Evolutionary conservation across 2,113 vertebrate species (phyloP), one percentile per base, ranked within the genome.

Genomic region (Scophthalmus maximus): DNA sequence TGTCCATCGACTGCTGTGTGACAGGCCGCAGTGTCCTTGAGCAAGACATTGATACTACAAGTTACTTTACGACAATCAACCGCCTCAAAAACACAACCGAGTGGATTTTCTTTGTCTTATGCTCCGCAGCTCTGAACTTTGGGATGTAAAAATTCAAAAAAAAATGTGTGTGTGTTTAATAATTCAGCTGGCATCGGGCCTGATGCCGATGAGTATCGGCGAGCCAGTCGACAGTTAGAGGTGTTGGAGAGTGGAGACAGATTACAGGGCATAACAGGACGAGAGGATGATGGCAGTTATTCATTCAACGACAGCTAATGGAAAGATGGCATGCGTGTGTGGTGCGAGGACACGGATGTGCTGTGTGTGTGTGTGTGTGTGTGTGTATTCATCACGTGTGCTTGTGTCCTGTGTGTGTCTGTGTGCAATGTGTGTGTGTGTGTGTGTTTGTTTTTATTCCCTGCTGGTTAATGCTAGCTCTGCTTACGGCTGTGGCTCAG

Each of bases 281-380:
- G 80, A 85, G 82, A 83, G 79, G 76, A 88, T 81, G 73, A 84
- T 81, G 72, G 59, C 27, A 12, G 46, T 78, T 83, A 82, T 87
- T 85, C 75, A 86, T 83, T 82, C 70, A 76, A 87, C 80, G 71
- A 72, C 64, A 17, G 75, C 72, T 81, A 89, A 85, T 82, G 73
- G 82, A 82, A 77, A 71, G 56, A 76, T 73, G 46, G 53, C 25
- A 40, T 68, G 50, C 53, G 58, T 80, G 65, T 47, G 18, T 68
- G 71, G 38, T 68, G 55, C 29, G 53, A 65, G 58, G 63, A 59
- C 26, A 50, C 53, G 58, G 46, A 50, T 8, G 1, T 8, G 36
- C 4, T 61, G 10, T 60, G 29, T 38, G 14, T 30, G 25, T 68
- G 61, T 69, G 52, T 49, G 56, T 49, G 30, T 50, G 9, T 17